Evolutionary conservation across 2,888 invertebrate genomes (phyloP).

Genomic region (Campoplex capitator): DNA sequence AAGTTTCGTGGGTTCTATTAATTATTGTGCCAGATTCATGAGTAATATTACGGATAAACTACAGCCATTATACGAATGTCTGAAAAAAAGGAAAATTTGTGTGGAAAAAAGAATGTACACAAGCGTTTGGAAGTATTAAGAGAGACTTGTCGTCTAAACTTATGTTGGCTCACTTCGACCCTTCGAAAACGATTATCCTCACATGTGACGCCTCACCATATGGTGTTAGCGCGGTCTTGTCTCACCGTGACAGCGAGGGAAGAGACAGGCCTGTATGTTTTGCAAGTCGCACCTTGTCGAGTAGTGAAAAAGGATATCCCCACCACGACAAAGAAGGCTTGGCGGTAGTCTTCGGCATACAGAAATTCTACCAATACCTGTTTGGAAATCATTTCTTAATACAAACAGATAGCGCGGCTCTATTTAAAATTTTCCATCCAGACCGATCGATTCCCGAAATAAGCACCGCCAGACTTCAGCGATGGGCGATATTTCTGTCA

Average conservation of each 20-base stretch:
- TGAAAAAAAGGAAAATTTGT: conserved; percentile 23
- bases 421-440: conserved; percentile 70
- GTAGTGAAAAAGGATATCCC: conserved; percentile 73
- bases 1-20: background rate
- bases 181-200: conserved; percentile 51
- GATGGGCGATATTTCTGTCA: conserved; percentile 53
- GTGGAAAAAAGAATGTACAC: conserved; percentile 70
- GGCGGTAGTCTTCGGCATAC: conserved; percentile 1
- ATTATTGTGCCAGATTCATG: conserved; percentile 6
- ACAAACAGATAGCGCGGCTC: conserved; percentile 70
- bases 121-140: conserved; percentile 73
- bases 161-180: conserved; percentile 66
- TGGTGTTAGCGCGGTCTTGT: conserved; percentile 74
- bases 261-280: conserved; percentile 76
- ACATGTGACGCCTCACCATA: conserved; percentile 70
- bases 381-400: conserved; percentile 76
- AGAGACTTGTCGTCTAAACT: conserved; percentile 37
- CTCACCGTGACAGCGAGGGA: conserved; percentile 69
- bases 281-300: conserved; percentile 75
- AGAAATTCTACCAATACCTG: conserved; percentile 75
- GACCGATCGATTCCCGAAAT: conserved; percentile 64
- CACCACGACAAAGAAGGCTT: conserved; percentile 30
- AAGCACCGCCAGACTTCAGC: conserved; percentile 40
- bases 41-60: background rate
- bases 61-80: conserved; percentile 5